Evolutionary conservation across 2,888 invertebrate species (phyloP), one percentile per base, ranked within the genome.

Genomic region (Synergus japonicus): DNA sequence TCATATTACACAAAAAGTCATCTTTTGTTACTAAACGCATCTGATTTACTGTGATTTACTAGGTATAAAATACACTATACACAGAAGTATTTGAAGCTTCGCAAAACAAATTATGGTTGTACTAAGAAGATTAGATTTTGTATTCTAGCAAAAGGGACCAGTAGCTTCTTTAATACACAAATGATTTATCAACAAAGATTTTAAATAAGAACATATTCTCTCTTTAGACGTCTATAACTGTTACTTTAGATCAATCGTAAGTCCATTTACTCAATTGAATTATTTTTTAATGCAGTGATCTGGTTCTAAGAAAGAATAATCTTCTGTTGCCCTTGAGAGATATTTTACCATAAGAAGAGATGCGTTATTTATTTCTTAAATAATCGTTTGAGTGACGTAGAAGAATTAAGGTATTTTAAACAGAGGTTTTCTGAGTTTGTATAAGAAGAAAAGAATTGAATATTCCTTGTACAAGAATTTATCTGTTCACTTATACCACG

Each of bases 401-500:
- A 5, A 54, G 8, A n/a, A 54, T n/a, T 54, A 54, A n/a, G 8
- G 2, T n/a, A 54, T 54, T 12, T 54, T n/a, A 8, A 3, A 60
- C 60, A 1, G 4, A 22, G 22, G 2, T 60, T 12, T 60, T 4
- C 60, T 22, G 8, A 4, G 5, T 15, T 8, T 18, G 18, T 10
- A 0, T 4, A 22, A 69, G 13, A 29, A 13, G 15, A 49, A 22
- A 29, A 49, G 43, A 66, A 66, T 49, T 49, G 9, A 12, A 69
- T 69, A 29, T 69, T 46, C 46, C 1, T 29, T 69, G n/a, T 69
- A 69, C 37, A 69, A 37, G 69, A 69, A 69, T 69, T 29, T 49
- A 69, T 69, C 49, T 69, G 69, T 49, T 69, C 37, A 29, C 69
- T 69, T 18, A 29, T 0, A 12, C 69, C 37, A 46, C 49, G 49